Percentiles rank a stretch among this genome's conserved stretches.
phyloP scores from a whole-genome alignment of 2,113 vertebrate genomes.

The Hypomesus transpacificus region DNA sequence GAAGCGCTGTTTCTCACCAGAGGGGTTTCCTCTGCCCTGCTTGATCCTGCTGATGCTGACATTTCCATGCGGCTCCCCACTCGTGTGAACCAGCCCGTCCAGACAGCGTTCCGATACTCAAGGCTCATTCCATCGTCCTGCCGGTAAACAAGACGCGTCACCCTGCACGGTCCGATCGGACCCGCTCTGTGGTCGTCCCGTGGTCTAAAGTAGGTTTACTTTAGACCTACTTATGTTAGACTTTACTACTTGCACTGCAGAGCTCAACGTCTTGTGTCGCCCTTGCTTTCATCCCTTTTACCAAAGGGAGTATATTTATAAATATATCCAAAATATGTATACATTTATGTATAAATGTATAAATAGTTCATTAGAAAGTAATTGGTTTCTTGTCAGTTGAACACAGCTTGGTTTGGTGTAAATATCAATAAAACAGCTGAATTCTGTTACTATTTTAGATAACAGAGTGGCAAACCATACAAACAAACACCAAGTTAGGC shows the following conservation, averaged over 20 bases:
- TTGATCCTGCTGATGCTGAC: conserved; percentile 64
- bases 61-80: conserved; percentile 51
- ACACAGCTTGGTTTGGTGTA: not conserved
- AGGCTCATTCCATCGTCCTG: conserved; percentile 22
- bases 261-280: not conserved
- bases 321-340: too few relatives aligned
- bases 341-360: too few relatives aligned
- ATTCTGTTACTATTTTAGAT: not conserved
- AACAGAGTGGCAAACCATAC: not conserved
- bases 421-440: not conserved
- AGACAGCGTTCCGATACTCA: conserved; percentile 12
- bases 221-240: too few relatives aligned
- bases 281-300: not conserved
- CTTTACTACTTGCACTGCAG: not conserved
- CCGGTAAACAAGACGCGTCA: not conserved
- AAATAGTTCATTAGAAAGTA: too few relatives aligned
- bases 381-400: too few relatives aligned
- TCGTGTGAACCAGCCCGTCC: conserved; percentile 42
- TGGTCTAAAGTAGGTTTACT: not conserved
- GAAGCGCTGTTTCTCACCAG: conserved; percentile 45
- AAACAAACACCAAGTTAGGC: not conserved
- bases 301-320: too few relatives aligned
- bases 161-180: not conserved
- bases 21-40: conserved; percentile 56
- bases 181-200: not conserved